A percentile compares a stretch with the other conserved stretches of the same genome.
Evolutionary conservation across 2,888 invertebrate genomes (phyloP).

Genomic region (Xylota segnis): DNA sequence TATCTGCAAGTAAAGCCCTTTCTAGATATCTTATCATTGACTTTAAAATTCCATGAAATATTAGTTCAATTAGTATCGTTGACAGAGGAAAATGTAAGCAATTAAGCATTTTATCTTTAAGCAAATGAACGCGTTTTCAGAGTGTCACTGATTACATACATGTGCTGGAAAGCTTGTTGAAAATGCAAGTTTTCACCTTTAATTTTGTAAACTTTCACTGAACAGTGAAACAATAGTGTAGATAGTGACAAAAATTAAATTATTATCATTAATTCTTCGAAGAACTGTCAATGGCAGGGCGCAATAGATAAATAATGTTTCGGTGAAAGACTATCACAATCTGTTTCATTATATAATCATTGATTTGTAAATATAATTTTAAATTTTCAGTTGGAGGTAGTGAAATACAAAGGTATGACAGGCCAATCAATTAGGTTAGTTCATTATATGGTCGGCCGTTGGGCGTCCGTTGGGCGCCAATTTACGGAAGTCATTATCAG

Average conservation of each 20-base stretch:
- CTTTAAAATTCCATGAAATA: not conserved
- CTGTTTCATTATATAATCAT: too few relatives aligned
- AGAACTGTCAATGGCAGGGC: not conserved
- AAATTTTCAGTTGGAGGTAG: too few relatives aligned
- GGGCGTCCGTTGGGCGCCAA: too few relatives aligned
- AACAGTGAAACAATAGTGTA: not conserved
- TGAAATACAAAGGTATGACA: too few relatives aligned
- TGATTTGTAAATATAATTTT: too few relatives aligned
- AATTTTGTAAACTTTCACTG: slow-evolving; percentile 2
- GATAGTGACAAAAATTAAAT: not conserved
- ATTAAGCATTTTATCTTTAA: not conserved
- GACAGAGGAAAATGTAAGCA: not conserved
- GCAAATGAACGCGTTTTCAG: not conserved
- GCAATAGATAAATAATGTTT: not conserved
- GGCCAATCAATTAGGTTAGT: too few relatives aligned
- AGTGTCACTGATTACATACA: not conserved
- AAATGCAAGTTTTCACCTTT: not conserved
- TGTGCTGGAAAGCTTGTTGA: not conserved
- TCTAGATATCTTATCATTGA: not conserved
- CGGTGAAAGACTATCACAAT: too few relatives aligned
- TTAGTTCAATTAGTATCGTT: not conserved
- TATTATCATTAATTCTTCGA: not conserved
- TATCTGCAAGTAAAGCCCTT: not conserved
- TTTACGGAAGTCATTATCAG: too few relatives aligned
- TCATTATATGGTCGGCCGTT: too few relatives aligned